These are phyloP conservation scores for Pectinophora gossypiella DNA, from an alignment of 1,140 invertebrate species.

Conservation along the genomic window DNA sequence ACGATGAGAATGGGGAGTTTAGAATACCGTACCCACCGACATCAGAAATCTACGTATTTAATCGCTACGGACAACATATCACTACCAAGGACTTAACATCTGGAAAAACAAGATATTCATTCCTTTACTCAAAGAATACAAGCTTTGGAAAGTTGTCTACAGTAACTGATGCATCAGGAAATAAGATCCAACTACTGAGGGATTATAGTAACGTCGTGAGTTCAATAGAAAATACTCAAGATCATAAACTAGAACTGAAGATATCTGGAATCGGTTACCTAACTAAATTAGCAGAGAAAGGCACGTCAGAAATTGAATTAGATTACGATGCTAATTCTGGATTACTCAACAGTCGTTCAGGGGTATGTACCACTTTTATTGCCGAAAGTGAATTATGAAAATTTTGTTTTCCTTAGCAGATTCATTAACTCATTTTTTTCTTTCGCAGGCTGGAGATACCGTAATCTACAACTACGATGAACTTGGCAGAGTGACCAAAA, in stretches of 20 bases:
- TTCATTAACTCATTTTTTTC: slow-evolving; percentile 18
- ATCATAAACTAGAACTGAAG: slow-evolving; percentile 92
- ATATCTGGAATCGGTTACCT: slow-evolving; percentile 92
- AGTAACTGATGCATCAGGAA: slow-evolving; percentile 94
- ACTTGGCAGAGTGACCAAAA: slow-evolving; percentile 87
- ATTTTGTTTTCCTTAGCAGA: slow-evolving; percentile 5
- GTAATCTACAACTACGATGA: slow-evolving; percentile 93
- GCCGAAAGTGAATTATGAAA: slow-evolving; percentile 9
- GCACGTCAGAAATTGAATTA: slow-evolving; percentile 86
- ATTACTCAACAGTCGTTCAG: slow-evolving; percentile 86
- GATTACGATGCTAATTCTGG: slow-evolving; percentile 91
- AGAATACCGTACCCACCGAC: slow-evolving; percentile 93
- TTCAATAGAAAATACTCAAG: slow-evolving; percentile 95
- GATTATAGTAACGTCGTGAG: slow-evolving; percentile 93
- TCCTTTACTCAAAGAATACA: slow-evolving; percentile 97
- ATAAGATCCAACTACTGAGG: slow-evolving; percentile 93
- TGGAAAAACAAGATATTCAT: slow-evolving; percentile 93
- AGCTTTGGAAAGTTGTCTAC: slow-evolving; percentile 95
- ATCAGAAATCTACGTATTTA: slow-evolving; percentile 96
- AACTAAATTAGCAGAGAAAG: slow-evolving; percentile 88
- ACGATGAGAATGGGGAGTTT: slow-evolving; percentile 94
- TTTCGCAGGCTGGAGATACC: slow-evolving; percentile 85
- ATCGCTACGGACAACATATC: slow-evolving; percentile 95
- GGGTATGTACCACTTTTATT: slow-evolving; percentile 72
- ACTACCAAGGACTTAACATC: slow-evolving; percentile 95